Conservation (phyloP, 2,113 vertebrate genomes). For the Otocyon megalotis region DNA sequence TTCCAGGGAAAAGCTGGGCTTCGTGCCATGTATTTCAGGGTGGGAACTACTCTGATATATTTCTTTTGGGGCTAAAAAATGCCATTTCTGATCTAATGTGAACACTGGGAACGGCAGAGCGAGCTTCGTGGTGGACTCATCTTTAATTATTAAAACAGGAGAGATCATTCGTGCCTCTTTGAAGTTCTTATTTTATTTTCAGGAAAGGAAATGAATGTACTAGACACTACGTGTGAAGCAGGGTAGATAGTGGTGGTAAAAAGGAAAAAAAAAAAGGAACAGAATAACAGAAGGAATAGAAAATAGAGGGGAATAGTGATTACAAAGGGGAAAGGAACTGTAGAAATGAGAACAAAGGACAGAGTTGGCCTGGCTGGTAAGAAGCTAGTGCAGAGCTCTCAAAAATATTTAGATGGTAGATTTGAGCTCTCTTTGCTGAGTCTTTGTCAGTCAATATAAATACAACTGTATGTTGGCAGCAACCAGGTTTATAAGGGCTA, state of each 20-base stretch:
- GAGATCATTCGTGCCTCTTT: constrained; percentile 87
- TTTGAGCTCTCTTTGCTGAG: constrained; percentile 60
- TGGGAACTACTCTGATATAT: constrained; percentile 84
- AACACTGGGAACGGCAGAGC: constrained; percentile 81
- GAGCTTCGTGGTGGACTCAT: constrained; percentile 84
- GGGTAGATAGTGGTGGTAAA: constrained; percentile 70
- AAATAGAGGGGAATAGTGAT: background rate
- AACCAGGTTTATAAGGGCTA: constrained; percentile 78
- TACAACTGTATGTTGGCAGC: constrained; percentile 49
- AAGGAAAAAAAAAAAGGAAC: constrained; percentile 40
- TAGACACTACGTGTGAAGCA: constrained; percentile 73
- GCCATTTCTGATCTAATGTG: constrained; percentile 86
- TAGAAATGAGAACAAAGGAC: constrained; percentile 18
- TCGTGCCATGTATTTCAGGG: constrained; percentile 68
- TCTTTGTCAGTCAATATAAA: constrained; percentile 67
- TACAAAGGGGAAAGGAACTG: background rate
- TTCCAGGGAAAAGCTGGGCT: constrained; percentile 81
- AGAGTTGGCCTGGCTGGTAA: background rate
- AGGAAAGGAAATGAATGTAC: constrained; percentile 79
- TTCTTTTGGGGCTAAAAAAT: constrained; percentile 83
- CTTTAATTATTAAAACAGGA: constrained; percentile 89
- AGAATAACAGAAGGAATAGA: constrained; percentile 34
- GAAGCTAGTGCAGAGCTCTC: background rate
- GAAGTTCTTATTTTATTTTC: constrained; percentile 87
- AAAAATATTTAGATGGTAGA: constrained; percentile 10